Evolutionary conservation across 2,113 vertebrate species (phyloP).

Genomic region (Peromyscus californicus): DNA sequence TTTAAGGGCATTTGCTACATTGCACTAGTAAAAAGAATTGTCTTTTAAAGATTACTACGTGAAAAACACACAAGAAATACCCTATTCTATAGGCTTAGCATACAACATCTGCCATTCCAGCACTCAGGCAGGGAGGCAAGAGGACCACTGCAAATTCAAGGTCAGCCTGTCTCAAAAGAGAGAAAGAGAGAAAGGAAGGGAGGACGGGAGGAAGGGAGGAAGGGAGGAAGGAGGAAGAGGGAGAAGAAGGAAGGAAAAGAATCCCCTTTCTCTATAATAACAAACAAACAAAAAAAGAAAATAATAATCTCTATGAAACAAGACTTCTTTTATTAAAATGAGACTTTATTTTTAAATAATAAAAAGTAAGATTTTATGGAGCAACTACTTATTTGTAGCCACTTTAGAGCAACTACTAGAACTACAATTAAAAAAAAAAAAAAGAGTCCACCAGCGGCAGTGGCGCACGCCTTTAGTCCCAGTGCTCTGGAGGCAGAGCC

Average conservation of each 20-base stretch:
- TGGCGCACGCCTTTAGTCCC: too few species aligned
- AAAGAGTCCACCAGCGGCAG: too few species aligned
- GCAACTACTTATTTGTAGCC: background rate
- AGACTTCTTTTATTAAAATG: conserved; percentile 42
- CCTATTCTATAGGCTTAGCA: background rate
- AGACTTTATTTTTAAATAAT: too few species aligned
- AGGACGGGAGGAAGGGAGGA: background rate
- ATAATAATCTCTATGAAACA: background rate
- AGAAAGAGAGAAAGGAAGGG: background rate
- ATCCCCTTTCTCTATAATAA: background rate
- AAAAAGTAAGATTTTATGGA: background rate
- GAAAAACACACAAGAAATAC: background rate
- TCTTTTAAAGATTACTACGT: background rate
- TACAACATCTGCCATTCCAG: background rate
- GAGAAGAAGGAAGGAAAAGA: background rate
- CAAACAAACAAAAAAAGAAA: background rate
- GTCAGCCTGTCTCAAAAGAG: background rate
- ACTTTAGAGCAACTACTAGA: background rate
- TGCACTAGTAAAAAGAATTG: background rate
- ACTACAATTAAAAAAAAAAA: background rate
- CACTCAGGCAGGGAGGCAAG: background rate
- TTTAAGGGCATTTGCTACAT: background rate
- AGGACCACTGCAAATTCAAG: background rate
- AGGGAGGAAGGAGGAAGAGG: background rate
- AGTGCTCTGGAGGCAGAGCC: too few species aligned